phyloP scores from a whole-genome alignment of 2,888 invertebrate genomes.

The Tipula lateralis region DNA sequence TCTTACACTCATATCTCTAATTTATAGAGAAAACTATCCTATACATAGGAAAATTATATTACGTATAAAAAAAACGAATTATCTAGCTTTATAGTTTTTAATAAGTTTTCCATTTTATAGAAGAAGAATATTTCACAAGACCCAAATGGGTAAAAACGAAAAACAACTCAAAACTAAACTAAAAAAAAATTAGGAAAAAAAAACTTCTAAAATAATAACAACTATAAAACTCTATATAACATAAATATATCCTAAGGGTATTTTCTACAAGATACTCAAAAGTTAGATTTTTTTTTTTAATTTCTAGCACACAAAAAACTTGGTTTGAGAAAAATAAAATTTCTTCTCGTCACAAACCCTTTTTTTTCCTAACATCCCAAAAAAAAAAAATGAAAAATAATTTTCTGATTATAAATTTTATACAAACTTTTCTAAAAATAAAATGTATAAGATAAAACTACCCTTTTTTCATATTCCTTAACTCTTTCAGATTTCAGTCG shows the following conservation, averaged over 20 bases:
- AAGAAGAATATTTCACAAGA: conserved; percentile 28
- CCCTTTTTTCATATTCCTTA: conserved; percentile 28
- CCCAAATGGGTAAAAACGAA: conserved; percentile 28
- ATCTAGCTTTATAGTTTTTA: conserved; percentile 28
- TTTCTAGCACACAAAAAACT: neutral
- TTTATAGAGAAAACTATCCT: neutral
- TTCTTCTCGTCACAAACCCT: conserved; percentile 25
- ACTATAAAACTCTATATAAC: conserved; percentile 20
- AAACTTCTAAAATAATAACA: conserved; percentile 25
- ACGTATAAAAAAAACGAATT: conserved; percentile 15
- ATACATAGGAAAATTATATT: conserved; percentile 4
- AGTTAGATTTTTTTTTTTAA: neutral
- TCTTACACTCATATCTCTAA: conserved; percentile 1
- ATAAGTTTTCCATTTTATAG: conserved; percentile 25
- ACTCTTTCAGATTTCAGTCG: conserved; percentile 28
- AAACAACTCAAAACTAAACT: conserved; percentile 3
- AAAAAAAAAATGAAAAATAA: neutral
- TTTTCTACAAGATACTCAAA: conserved; percentile 29
- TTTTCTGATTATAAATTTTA: conserved; percentile 25
- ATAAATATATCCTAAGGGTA: conserved; percentile 29
- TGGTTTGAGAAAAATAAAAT: conserved; percentile 7
- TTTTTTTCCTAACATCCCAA: neutral
- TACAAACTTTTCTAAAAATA: conserved; percentile 25
- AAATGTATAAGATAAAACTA: conserved; percentile 27
- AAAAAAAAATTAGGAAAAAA: conserved; percentile 3